A percentile compares a stretch with the other conserved stretches of the same genome.
Evolutionary conservation across 2,113 vertebrate genomes (phyloP).

Genomic region (Clarias batrachus): DNA sequence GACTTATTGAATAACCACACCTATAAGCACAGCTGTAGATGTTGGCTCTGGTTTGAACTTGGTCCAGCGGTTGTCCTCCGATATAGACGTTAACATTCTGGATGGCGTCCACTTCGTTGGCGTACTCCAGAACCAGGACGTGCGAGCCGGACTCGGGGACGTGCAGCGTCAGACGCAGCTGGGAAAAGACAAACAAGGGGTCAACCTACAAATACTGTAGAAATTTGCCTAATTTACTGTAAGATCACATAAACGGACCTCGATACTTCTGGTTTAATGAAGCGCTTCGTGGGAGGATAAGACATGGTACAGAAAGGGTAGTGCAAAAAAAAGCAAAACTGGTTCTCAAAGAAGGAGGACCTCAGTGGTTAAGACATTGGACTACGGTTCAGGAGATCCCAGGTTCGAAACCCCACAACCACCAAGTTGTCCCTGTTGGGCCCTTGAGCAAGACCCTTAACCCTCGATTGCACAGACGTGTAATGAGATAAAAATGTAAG

Average conservation of each 20-base stretch:
- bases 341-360: no score
- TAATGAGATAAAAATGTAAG: no score
- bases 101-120: constrained; percentile 68
- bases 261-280: background rate
- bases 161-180: constrained; percentile 74
- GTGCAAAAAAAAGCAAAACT: no score
- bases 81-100: constrained; percentile 71
- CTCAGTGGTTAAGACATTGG: no score
- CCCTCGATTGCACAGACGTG: no score
- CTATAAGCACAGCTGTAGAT: constrained; percentile 89
- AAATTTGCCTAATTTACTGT: background rate
- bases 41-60: constrained; percentile 72
- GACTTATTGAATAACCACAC: constrained; percentile 58
- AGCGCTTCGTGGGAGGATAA: no score
- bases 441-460: no score
- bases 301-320: no score
- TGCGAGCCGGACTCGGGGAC: constrained; percentile 77
- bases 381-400: no score
- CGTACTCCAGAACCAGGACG: constrained; percentile 82
- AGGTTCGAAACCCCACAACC: no score
- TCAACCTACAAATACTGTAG: background rate
- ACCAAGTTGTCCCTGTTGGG: no score
- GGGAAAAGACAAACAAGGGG: constrained; percentile 17
- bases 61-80: constrained; percentile 57
- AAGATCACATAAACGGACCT: background rate